Base-by-base conservation (phyloP, 2,888 invertebrate species). In the Lasiommata megera region DNA sequence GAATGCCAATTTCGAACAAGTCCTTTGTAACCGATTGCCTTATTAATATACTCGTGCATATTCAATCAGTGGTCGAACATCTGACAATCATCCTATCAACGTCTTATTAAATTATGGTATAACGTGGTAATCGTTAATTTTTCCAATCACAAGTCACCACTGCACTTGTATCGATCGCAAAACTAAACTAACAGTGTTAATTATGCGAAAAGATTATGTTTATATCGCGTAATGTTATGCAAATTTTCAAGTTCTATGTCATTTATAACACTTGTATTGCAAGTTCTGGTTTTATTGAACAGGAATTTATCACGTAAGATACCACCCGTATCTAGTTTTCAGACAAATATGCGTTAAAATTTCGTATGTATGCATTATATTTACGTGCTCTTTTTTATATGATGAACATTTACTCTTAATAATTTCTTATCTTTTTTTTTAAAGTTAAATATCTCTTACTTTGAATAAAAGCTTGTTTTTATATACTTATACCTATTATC, bases 211-310 rank as follows among this genome's bases (percentile, higher is more conserved):
- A 70, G 68, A 78, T 78, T 72, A 77, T 73, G 77, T 79, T 76
- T 80, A 77, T 82, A 79, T 72, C 71, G 65, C 67, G 67, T 75
- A 76, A 76, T 72, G 56, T 47, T 85, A 85, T 85, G 88, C 79
- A 67, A 86, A 86, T 84, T 80, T 83, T 83, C 85, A 86, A 87
- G 86, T 87, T 84, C 80, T 83, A 80, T 84, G 85, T 79, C 82
- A 82, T 52, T 76, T 75, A 64, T 66, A 67, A 68, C 70, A 74
- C 80, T 67, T 70, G 78, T 73, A 50, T 59, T 68, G 69, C 80
- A 69, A 78, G 80, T 82, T 82, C 68, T 61, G 62, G 68, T 71
- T 70, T 67, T 69, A 58, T 62, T 59, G 57, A 59, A 56, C 48
- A 58, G 59, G 66, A 57, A 60, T 62, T 60, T 62, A 52, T 53